Base-by-base conservation (phyloP, 2,797 vertebrate genomes). In the Naso thynnoides region DNA sequence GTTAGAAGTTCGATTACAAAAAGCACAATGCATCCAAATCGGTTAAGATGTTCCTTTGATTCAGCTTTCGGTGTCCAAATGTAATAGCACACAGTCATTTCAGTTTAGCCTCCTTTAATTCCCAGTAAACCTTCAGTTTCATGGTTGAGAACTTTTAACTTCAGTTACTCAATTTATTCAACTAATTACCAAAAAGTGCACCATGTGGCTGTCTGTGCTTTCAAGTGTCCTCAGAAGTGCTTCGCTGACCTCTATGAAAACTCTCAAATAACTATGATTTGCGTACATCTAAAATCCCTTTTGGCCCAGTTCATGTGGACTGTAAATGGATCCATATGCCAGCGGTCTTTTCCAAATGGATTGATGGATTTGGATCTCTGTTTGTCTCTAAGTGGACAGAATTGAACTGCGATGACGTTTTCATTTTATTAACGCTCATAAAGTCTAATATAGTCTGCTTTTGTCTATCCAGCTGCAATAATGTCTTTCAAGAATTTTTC, bases 391-490 rank as follows among this genome's bases (percentile, higher is more conserved):
- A 54, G 23, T 61, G 47, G 57, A 81, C 77, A 59, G 55, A 16
- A 70, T 24, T 75, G 57, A 83, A 52, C 60, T 27, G 52, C 41
- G 29, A 59, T 64, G n/a, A 68, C 31, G 36, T 65, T 70, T 62
- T 42, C 7, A 18, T 84, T 82, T 83, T 73, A 78, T 67, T 73
- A 69, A 70, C 18, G 4, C 54, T 71, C 50, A 66, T 79, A 61
- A 84, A 79, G 52, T 76, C 59, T n/a, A n/a, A n/a, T n/a, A n/a
- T n/a, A n/a, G n/a, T n/a, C n/a, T n/a, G n/a, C n/a, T n/a, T n/a
- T n/a, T n/a, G n/a, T n/a, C n/a, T n/a, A n/a, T n/a, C n/a, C n/a
- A n/a, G n/a, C n/a, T n/a, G n/a, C n/a, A n/a, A n/a, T n/a, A n/a
- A n/a, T n/a, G n/a, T n/a, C n/a, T n/a, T n/a, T n/a, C n/a, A n/a